Evolutionary conservation across 2,888 invertebrate genomes (phyloP), one percentile per base, ranked within the genome.

Genomic region (Synanthedon myopaeformis): DNA sequence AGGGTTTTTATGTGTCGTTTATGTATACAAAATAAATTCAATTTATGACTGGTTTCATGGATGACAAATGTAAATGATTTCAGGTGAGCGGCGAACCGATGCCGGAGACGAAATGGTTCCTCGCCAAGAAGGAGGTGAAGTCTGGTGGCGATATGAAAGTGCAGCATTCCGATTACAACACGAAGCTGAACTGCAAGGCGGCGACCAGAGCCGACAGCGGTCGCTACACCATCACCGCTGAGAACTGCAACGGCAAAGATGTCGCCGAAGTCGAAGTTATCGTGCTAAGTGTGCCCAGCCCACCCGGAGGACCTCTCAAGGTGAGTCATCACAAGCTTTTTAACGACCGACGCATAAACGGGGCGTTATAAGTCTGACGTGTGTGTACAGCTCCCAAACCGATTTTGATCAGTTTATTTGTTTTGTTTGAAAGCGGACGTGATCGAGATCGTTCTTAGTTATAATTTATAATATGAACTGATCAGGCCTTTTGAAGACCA

Each of bases 221-320:
- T 12, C 90, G 93, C 14, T 99, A 98, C 76, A 94, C 93, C 0
- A 90, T 99, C 58, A 94, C 93, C 1, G 98, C 99, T 12, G 96
- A 96, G 78, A 99, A 99, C 73, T 88, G 90, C 53, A 97, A 96
- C 64, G 99, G 99, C n/a, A 94, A 93, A 67, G 99, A 99, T 72
- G 92, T 93, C 28, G 98, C 97, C 14, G 94, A 96, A 54, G 96
- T 99, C 0, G 96, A 96, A 66, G 96, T 99, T 0, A 94, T 91
- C 6, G 94, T 97, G 2, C 82, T 96, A 42, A 96, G 97, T 67
- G 96, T 93, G 63, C 98, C 98, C 1, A 92, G 93, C 58, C 92
- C 96, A 57, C 98, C 98, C 23, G 93, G 94, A 75, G 98, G 98
- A 54, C 98, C 98, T 0, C 90, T 98, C 4, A 94, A 96, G 83